Evolutionary conservation across 2,888 invertebrate genomes (phyloP), one percentile per base, ranked within the genome.

Genomic region (Himalopsyche kuldschensis): DNA sequence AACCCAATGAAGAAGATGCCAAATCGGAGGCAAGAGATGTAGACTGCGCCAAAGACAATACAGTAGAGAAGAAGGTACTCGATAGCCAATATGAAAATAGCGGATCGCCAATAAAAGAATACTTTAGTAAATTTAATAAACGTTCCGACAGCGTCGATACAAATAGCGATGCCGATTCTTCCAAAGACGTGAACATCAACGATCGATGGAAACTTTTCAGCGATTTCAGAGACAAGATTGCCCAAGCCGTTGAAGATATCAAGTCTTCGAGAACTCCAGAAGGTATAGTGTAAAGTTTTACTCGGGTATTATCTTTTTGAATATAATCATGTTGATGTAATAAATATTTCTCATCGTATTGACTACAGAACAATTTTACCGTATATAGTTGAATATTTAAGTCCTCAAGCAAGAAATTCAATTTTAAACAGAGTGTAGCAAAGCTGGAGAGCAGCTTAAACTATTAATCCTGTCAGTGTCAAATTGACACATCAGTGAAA

Each of bases 201-300:
- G 95, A 95, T 89, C 93, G 94, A 6, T 95, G 95, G 95, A 94
- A 94, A 87, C 92, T 95, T 88, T 93, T 95, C 86, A 93, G 94
- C 85, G 95, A 95, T 86, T 93, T 95, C 82, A 94, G 92, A 89
- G 95, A 94, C 78, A 95, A 95, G 90, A 94, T 96, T 85, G 94
- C 95, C 55, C 95, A 95, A 88, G 95, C 95, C 48, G 95, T 96
- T 78, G 95, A 96, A 88, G 95, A 95, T 85, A 95, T 95, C 90
- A 91, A 95, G 83, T 94, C 94, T 11, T 93, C 94, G 87, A 94
- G 94, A 82, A 95, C 95, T 87, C 91, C 89, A 85, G 94, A 94
- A 87, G 93, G 92, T 89, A 90, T 88, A 86, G 24, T 32, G 20
- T 63, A n/a, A 11, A 3, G 41, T 41, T 41, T 41, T 15, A 15